Evolutionary conservation across 2,888 invertebrate species (phyloP), one percentile per base, ranked within the genome.

Genomic region (Phania funesta): DNA sequence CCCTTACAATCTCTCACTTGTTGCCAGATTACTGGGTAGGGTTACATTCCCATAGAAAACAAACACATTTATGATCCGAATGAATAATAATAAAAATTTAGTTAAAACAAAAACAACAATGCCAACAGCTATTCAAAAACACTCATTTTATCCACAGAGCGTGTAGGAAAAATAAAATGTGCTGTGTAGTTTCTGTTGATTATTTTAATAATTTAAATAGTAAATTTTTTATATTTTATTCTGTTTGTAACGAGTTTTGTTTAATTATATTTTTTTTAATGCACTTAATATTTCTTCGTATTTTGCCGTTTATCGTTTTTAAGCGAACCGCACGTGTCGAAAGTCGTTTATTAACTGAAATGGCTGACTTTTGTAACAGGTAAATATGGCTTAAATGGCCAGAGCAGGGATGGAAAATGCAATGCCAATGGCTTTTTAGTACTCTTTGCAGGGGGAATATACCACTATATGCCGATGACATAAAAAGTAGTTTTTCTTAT

Each of bases 281-380:
- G 8, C 20, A 32, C 32, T 52, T 35, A 16, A 6, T 50, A 0
- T 13, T 32, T 56, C 35, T n/a, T 29, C n/a, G 7, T 16, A 18
- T 50, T 41, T 24, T 2, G 11, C 71, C 71, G 60, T 62, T 41
- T 68, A 26, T 58, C 77, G 70, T 46, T 44, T 38, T 41, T 22
- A 32, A 22, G 64, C 70, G 70, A 74, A 65, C 76, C 74, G 78
- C 82, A 78, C 82, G 82, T 78, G 74, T 78, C 74, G 78, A 82
- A 75, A 77, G 82, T 82, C 82, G 82, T 78, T 78, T 82, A 24
- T 58, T 54, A 82, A 82, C 82, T 82, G 64, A 82, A 77, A 56
- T 29, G 35, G 16, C 20, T 41, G 62, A 50, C 32, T 26, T 52
- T 64, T 62, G 16, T 24, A 38, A 44, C 67, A 62, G 46, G 29